These are phyloP conservation scores for Cinara cedri DNA, from an alignment of 2,888 invertebrate genomes.

Conservation along the genomic window DNA sequence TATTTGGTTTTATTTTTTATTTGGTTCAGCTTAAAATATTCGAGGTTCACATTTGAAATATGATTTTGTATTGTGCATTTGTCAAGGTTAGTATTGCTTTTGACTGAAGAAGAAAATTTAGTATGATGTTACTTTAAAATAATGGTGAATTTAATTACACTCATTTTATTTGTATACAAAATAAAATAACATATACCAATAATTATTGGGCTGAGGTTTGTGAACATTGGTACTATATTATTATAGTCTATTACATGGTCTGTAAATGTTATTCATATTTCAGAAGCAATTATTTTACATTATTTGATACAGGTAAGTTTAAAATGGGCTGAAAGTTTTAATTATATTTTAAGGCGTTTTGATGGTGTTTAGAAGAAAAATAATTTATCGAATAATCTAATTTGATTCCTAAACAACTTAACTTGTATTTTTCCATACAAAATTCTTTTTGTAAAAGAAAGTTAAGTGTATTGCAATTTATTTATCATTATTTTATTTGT, in stretches of 20 bases:
- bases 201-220: conserved; percentile 31
- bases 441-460: not conserved
- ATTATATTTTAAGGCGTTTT: conserved; percentile 12
- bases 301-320: conserved; percentile 49
- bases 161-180: conserved; percentile 18
- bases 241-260: conserved; percentile 4
- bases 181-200: conserved; percentile 27
- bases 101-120: conserved; percentile 9
- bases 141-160: conserved; percentile 7
- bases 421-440: not conserved
- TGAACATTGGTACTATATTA: conserved; percentile 24
- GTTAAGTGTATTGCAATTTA: no score
- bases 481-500: conserved; percentile 10
- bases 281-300: conserved; percentile 28
- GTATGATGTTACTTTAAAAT: conserved; percentile 30
- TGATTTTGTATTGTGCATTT: conserved; percentile 47
- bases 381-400: not conserved
- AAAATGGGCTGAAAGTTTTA: conserved; percentile 37
- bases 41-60: conserved; percentile 39
- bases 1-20: conserved; percentile 52
- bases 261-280: conserved; percentile 33
- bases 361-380: conserved; percentile 21
- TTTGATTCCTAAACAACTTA: conserved; percentile 13
- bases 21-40: conserved; percentile 50
- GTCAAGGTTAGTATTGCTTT: conserved; percentile 56